phyloP scores from a whole-genome alignment of 2,888 invertebrate genomes.

The Creontiades dilutus region DNA sequence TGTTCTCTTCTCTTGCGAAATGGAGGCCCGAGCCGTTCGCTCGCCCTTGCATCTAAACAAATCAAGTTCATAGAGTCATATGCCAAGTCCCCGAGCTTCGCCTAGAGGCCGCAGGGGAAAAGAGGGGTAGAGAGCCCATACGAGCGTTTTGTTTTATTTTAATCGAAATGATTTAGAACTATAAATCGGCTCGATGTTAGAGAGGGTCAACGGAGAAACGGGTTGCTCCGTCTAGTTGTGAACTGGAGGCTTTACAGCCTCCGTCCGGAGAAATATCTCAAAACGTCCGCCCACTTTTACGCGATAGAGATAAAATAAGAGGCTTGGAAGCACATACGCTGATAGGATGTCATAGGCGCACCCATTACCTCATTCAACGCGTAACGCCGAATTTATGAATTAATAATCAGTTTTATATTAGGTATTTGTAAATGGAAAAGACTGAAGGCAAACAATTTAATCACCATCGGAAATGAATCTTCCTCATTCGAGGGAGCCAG shows the following conservation, averaged over 20 bases:
- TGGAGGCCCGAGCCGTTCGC: conserved; percentile 57
- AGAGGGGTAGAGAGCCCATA: conserved; percentile 5
- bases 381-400: too few relatives aligned
- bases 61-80: conserved; percentile 65
- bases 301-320: background rate
- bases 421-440: background rate
- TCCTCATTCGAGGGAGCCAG: background rate
- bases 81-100: conserved; percentile 35
- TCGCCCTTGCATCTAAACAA: conserved; percentile 69
- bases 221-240: conserved; percentile 10
- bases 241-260: conserved; percentile 29
- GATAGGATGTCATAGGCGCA: background rate
- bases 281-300: conserved; percentile 28
- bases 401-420: background rate
- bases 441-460: background rate
- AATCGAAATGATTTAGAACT: conserved; percentile 20
- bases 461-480: background rate
- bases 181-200: background rate
- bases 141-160: background rate
- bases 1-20: conserved; percentile 62
- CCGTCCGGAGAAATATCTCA: background rate
- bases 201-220: background rate
- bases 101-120: background rate
- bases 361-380: background rate
- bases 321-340: background rate